Base-by-base conservation (phyloP, 2,113 vertebrate genomes). In the Tragelaphus imberbis region DNA sequence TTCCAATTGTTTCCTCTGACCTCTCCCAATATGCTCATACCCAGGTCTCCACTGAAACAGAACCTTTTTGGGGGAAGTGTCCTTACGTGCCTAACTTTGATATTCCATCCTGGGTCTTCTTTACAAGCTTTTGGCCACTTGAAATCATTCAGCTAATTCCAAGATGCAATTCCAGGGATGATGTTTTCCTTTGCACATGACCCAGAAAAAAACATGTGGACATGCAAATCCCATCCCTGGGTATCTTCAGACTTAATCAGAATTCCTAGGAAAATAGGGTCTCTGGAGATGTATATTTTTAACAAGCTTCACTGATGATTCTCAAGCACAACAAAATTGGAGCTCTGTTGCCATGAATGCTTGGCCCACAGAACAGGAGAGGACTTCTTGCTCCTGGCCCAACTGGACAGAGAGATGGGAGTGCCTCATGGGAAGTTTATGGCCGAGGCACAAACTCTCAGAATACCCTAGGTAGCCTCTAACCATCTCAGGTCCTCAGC, bases 351-450 rank as follows among this genome's bases (percentile, higher is more conserved):
- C 2, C 6, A 8, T 5, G n/a, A 19, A 7, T 6, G 7, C 8
- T 5, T 19, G 36, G 75, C 28, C 63, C 2, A 0, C 0, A 11
- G 40, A 40, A 28, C 0, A 11, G n/a, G 12, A 21, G 17, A 19
- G 6, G 44, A 15, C 36, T 44, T 21, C 44, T 58, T 6, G 6
- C 44, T 25, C 21, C 25, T 56, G 63, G 17, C 2, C 11, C 58
- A 5, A 28, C 10, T 2, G 13, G 28, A 44, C 21, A 3, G 56
- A 23, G 7, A 44, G 55, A 27, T 5, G n/a, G 33, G 6, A 15
- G 7, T 2, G 6, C 6, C 0, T 7, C 6, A 5, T 14, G 30
- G 6, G 30, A 55, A 1, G 1, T 0, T 3, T 7, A 13, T 1
- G 27, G 47, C 6, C 0, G 2, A 61, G 25, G n/a, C 7, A 17